A percentile compares a stretch with the other conserved stretches of the same genome.
Conservation (phyloP, 2,797 vertebrate species). For the Naso thynnoides region DNA sequence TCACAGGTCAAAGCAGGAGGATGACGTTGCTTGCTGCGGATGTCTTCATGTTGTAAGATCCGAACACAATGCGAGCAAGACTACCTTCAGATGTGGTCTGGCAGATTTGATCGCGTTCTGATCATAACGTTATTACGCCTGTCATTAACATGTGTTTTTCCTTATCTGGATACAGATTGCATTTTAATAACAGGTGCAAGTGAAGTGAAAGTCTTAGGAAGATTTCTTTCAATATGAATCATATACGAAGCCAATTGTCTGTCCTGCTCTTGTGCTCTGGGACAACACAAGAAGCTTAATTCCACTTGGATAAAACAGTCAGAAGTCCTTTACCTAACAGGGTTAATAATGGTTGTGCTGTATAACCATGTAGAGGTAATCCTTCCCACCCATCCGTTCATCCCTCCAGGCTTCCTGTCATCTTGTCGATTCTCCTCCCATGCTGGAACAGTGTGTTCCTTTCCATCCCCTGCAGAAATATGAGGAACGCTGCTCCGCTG, state of each 20-base stretch:
- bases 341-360: conserved; percentile 40
- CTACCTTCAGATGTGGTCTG: too few species aligned
- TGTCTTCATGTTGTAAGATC: too few species aligned
- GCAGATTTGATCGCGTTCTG: too few species aligned
- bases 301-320: conserved; percentile 33
- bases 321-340: conserved; percentile 25
- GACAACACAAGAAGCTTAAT: conserved; percentile 19
- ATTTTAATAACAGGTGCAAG: too few species aligned
- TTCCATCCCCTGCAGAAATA: conserved; percentile 51
- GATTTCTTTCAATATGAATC: conserved; percentile 17
- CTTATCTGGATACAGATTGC: too few species aligned
- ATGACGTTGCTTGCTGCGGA: too few species aligned
- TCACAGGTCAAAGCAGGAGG: too few species aligned
- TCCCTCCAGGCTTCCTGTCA: conserved; percentile 29
- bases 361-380: conserved; percentile 45
- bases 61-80: too few species aligned
- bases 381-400: not conserved
- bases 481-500: conserved; percentile 51
- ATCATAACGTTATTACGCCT: too few species aligned
- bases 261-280: conserved; percentile 9
- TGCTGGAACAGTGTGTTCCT: conserved; percentile 64
- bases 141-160: too few species aligned
- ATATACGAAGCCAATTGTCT: not conserved
- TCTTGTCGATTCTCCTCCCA: conserved; percentile 34
- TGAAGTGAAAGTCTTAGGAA: not conserved